Conservation (phyloP, 2,113 vertebrate genomes). For the Pipa parva region DNA sequence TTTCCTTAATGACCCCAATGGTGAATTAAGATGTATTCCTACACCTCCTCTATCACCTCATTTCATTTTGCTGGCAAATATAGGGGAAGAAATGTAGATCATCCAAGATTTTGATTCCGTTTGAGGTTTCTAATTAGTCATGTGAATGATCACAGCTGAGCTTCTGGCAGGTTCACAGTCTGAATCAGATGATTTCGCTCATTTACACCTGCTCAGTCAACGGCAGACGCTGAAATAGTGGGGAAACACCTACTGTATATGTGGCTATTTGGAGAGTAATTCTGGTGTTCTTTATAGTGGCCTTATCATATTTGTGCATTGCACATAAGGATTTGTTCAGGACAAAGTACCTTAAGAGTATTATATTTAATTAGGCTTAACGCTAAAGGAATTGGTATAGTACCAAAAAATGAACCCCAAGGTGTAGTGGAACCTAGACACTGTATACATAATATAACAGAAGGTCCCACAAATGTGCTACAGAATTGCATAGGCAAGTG, state of each 20-base stretch:
- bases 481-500: too few species aligned
- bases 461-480: too few species aligned
- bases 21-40: conserved; percentile 89
- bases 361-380: too few species aligned
- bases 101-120: conserved; percentile 93
- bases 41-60: conserved; percentile 81
- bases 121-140: conserved; percentile 99
- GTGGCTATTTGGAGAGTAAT: too few species aligned
- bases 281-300: too few species aligned
- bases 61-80: conserved; percentile 96
- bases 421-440: too few species aligned
- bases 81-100: conserved; percentile 50
- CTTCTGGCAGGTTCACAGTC: conserved; percentile 84
- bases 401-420: too few species aligned
- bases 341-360: too few species aligned
- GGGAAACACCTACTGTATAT: conserved; percentile 68
- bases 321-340: too few species aligned
- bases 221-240: conserved; percentile 59
- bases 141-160: conserved; percentile 98
- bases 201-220: conserved; percentile 78
- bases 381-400: too few species aligned
- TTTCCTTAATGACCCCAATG: conserved; percentile 98
- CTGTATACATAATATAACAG: too few species aligned
- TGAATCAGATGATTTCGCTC: conserved; percentile 78
- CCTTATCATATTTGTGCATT: too few species aligned